These are phyloP conservation scores for Emys orbicularis DNA, from an alignment of 2,797 vertebrate genomes.

Conservation along the genomic window DNA sequence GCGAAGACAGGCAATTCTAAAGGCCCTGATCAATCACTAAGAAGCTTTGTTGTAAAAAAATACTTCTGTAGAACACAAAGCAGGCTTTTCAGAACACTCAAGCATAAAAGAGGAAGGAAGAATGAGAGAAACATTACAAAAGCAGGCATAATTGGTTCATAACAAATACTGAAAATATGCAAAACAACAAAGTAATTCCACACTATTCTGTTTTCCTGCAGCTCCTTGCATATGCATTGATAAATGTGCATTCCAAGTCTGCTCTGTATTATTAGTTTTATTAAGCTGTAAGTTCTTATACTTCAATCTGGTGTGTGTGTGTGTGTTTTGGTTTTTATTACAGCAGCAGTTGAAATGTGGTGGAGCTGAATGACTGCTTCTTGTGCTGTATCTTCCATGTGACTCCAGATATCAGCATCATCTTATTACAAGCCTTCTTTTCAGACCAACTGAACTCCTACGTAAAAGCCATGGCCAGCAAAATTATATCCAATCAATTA, in stretches of 20 bases:
- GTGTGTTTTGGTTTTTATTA: slow-evolving; percentile 18
- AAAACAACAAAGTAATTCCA: slow-evolving; percentile 73
- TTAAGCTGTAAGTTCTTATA: slow-evolving; percentile 65
- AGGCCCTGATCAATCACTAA: slow-evolving; percentile 74
- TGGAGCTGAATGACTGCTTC: slow-evolving; percentile 60
- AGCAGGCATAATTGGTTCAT: slow-evolving; percentile 73
- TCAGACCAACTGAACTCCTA: slow-evolving; percentile 34
- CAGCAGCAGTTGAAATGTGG: slow-evolving; percentile 48
- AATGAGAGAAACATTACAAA: slow-evolving; percentile 71
- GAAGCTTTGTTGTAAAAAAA: slow-evolving; percentile 78
- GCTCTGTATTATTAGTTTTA: slow-evolving; percentile 70
- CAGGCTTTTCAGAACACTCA: slow-evolving; percentile 70
- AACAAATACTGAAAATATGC: slow-evolving; percentile 69
- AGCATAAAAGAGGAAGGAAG: slow-evolving; percentile 57
- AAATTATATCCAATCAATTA: slow-evolving; percentile 30
- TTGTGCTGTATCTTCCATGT: neutral
- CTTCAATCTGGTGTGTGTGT: slow-evolving; percentile 58
- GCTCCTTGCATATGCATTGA: slow-evolving; percentile 54
- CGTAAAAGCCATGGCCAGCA: slow-evolving; percentile 47
- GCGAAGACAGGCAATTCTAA: slow-evolving; percentile 74
- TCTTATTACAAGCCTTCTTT: neutral
- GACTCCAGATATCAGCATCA: neutral
- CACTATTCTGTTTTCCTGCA: slow-evolving; percentile 52
- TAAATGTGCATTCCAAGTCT: slow-evolving; percentile 52
- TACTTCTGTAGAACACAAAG: slow-evolving; percentile 76